phyloP scores from a whole-genome alignment of 2,113 vertebrate genomes.

The Corythoichthys haematopterus region DNA sequence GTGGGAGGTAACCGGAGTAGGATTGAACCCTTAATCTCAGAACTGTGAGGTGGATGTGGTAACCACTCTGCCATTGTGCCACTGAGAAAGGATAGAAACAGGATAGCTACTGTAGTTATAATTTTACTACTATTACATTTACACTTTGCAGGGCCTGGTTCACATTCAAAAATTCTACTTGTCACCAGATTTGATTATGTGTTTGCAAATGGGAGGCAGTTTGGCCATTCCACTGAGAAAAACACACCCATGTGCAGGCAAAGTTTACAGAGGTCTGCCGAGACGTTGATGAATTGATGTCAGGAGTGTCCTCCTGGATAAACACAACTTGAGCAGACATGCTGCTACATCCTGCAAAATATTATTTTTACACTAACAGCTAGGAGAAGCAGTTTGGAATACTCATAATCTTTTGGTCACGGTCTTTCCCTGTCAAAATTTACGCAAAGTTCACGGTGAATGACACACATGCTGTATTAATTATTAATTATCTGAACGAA shows the following conservation, averaged over 20 bases:
- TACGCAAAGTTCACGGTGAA: too few species aligned
- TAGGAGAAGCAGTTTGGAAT: slow-evolving; percentile 43
- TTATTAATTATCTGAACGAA: too few species aligned
- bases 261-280: slow-evolving; percentile 49
- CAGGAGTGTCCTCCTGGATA: slow-evolving; percentile 61
- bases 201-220: background rate
- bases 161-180: background rate
- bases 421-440: background rate
- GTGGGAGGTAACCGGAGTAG: too few species aligned
- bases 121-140: slow-evolving; percentile 10
- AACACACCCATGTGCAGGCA: slow-evolving; percentile 21
- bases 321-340: slow-evolving; percentile 58
- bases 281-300: slow-evolving; percentile 59
- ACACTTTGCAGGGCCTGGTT: background rate
- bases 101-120: too few species aligned
- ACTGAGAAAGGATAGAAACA: too few species aligned
- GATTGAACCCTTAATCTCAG: too few species aligned
- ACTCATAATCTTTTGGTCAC: slow-evolving; percentile 37
- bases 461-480: too few species aligned
- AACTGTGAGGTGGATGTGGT: too few species aligned
- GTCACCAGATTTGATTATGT: slow-evolving; percentile 4
- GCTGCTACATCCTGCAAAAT: slow-evolving; percentile 63
- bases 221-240: slow-evolving; percentile 12
- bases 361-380: slow-evolving; percentile 37
- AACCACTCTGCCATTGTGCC: too few species aligned